These are phyloP conservation scores for Butastur rufipennis DNA, from an alignment of 2,113 vertebrate genomes.

Conservation along the genomic window DNA sequence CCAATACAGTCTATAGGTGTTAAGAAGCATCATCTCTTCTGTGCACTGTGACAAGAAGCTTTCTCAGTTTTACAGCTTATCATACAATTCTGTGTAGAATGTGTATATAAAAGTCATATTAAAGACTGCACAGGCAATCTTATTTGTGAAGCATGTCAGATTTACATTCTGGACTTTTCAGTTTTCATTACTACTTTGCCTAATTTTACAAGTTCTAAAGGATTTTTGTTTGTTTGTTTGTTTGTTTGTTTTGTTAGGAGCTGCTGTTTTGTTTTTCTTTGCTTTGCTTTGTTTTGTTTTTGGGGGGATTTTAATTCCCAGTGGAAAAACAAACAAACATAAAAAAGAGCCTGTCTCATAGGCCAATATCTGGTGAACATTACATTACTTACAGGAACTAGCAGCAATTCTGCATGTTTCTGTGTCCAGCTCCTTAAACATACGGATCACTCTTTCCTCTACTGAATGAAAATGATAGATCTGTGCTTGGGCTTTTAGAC, in stretches of 20 bases:
- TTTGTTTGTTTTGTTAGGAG: neutral
- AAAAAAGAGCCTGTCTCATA: neutral
- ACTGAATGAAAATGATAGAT: neutral
- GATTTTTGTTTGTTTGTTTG: neutral
- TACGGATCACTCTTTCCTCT: neutral
- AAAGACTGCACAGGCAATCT: neutral
- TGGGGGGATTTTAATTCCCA: neutral
- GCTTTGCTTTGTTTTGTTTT: neutral
- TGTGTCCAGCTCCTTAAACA: neutral
- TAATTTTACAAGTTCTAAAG: neutral
- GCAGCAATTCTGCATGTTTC: neutral
- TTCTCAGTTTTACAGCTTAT: neutral
- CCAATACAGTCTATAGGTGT: neutral
- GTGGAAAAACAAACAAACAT: neutral
- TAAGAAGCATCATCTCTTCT: neutral
- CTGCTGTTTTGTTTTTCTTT: neutral
- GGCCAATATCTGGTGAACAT: neutral
- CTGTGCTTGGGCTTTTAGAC: neutral
- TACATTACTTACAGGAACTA: neutral
- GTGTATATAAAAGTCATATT: neutral
- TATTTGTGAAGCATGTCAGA: neutral
- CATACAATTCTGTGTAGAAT: neutral
- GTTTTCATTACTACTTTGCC: neutral
- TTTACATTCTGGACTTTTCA: neutral
- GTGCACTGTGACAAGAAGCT: neutral